A percentile compares a stretch with the other conserved stretches of the same genome.
phyloP scores from a whole-genome alignment of 2,888 invertebrate genomes.

The Agonopterix alstromeriana region DNA sequence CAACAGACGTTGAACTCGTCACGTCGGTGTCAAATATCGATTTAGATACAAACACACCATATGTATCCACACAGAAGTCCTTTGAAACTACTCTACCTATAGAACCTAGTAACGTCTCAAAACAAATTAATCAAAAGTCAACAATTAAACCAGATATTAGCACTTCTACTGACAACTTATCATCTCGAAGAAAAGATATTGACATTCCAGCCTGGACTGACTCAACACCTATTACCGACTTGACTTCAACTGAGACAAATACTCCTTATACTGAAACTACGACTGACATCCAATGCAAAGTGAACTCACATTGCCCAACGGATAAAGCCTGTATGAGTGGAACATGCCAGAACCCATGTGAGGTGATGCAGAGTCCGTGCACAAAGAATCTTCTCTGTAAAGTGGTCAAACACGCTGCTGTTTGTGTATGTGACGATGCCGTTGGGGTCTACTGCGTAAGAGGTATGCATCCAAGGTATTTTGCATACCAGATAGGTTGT shows the following conservation, averaged over 20 bases:
- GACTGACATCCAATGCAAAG: conserved; percentile 70
- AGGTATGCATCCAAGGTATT: conserved; percentile 73
- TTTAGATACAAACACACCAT: no score
- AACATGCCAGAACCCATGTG: conserved; percentile 80
- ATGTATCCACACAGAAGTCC: no score
- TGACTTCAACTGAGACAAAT: conserved; percentile 52
- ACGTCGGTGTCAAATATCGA: no score
- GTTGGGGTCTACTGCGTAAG: conserved; percentile 77
- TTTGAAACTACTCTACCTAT: no score
- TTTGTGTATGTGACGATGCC: conserved; percentile 79
- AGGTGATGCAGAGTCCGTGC: conserved; percentile 66
- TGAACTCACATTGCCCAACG: conserved; percentile 79
- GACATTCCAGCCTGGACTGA: conserved; percentile 69
- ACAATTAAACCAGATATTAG: conserved; percentile 29
- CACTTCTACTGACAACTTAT: conserved; percentile 57
- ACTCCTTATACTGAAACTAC: conserved; percentile 13
- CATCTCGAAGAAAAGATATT: conserved; percentile 58
- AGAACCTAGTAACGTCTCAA: background rate
- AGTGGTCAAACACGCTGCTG: conserved; percentile 78
- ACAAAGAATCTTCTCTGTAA: conserved; percentile 78
- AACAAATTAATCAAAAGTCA: conserved; percentile 10
- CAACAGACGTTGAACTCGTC: no score
- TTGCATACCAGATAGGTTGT: conserved; percentile 21
- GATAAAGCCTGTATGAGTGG: conserved; percentile 79
- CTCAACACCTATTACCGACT: conserved; percentile 46